phyloP scores from a whole-genome alignment of 1,140 invertebrate species.

The Drosophila nasuta region DNA sequence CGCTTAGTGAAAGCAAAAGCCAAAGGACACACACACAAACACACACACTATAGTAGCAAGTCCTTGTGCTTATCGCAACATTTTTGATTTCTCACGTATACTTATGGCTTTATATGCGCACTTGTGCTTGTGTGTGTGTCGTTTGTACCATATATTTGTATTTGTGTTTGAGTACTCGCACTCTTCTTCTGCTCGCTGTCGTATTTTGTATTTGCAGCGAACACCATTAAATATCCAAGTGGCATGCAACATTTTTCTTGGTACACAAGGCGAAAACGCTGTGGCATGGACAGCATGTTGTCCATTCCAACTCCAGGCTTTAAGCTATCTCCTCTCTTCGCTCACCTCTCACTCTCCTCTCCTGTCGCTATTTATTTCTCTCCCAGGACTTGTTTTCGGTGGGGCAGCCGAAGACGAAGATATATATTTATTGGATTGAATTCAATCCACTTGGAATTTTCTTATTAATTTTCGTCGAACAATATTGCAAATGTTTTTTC shows the following conservation, averaged over 20 bases:
- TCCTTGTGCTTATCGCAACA: conserved; percentile 61
- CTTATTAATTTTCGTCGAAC: conserved; percentile 37
- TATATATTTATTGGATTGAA: conserved; percentile 52
- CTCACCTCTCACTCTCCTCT: not conserved
- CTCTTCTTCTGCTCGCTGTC: conserved; percentile 34
- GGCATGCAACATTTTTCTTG: conserved; percentile 77
- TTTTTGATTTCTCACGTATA: conserved; percentile 80
- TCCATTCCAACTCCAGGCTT: conserved; percentile 14
- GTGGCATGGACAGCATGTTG: conserved; percentile 45
- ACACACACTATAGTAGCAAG: conserved; percentile 8
- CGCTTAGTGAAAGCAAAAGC: conserved; percentile 21
- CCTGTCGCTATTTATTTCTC: conserved; percentile 36
- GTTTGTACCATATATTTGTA: not conserved
- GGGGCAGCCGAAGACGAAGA: conserved; percentile 32
- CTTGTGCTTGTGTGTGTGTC: conserved; percentile 27
- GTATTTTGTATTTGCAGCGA: conserved; percentile 54
- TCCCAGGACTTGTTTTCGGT: conserved; percentile 12
- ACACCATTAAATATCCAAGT: conserved; percentile 79
- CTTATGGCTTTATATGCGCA: conserved; percentile 56
- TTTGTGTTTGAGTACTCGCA: conserved; percentile 50
- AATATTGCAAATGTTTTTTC: conserved; percentile 13
- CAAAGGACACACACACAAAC: conserved; percentile 27
- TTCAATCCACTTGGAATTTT: conserved; percentile 33
- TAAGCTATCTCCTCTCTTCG: too few species aligned
- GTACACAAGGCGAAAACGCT: conserved; percentile 14